Evolutionary conservation across 2,888 invertebrate genomes (phyloP).

Genomic region (Protula sp.): DNA sequence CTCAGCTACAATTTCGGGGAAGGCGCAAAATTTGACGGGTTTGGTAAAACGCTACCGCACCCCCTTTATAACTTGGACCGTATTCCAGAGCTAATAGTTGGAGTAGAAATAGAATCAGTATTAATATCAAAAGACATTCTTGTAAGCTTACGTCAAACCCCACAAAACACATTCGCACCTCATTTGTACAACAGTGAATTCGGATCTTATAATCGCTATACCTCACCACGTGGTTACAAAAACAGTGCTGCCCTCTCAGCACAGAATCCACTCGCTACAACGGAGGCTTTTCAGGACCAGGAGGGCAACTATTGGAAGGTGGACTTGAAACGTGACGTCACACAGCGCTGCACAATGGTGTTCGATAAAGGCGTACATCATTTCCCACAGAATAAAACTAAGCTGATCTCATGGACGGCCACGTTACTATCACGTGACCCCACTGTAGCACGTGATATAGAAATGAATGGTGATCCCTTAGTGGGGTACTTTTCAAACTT

Average conservation of each 20-base stretch:
- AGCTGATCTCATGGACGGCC: constrained; percentile 20
- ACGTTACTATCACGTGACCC: constrained; percentile 21
- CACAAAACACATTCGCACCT: background rate
- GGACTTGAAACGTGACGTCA: constrained; percentile 8
- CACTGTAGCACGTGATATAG: constrained; percentile 19
- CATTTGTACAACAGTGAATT: background rate
- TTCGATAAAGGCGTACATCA: constrained; percentile 28
- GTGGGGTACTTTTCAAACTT: constrained; percentile 28
- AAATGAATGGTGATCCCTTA: constrained; percentile 18
- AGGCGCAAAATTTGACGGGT: constrained; percentile 29
- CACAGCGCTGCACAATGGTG: constrained; percentile 10
- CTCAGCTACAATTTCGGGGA: constrained; percentile 27
- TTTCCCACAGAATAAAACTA: constrained; percentile 25
- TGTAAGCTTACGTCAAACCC: constrained; percentile 3
- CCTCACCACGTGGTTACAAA: background rate
- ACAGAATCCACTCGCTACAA: constrained; percentile 8
- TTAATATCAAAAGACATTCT: constrained; percentile 17
- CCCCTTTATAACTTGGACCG: constrained; percentile 15
- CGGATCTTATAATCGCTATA: too few species aligned
- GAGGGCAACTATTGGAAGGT: constrained; percentile 29
- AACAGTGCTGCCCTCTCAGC: background rate
- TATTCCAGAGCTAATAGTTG: constrained; percentile 16
- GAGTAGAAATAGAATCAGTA: constrained; percentile 20
- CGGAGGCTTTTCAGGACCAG: constrained; percentile 25
- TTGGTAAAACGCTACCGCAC: constrained; percentile 27